Evolutionary conservation across 2,797 vertebrate genomes (phyloP), one percentile per base, ranked within the genome.

Genomic region (Lindbergichthys nudifrons): DNA sequence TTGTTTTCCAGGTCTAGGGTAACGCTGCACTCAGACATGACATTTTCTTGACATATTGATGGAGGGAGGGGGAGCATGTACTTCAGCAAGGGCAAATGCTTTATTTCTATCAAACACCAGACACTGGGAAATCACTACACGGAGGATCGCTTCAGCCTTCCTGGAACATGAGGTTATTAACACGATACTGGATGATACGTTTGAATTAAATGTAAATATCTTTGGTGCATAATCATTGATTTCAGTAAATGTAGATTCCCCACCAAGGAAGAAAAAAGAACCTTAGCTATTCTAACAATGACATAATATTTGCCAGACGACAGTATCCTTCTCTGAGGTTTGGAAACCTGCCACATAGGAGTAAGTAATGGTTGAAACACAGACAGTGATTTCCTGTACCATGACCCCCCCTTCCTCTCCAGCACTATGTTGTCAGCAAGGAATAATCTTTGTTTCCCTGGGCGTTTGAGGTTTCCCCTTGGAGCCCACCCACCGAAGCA

Each of bases 1-100:
- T 90, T 92, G 86, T 92, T 93, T 90, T 92, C 82, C 80, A 60
- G 77, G 79, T 83, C 75, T 90, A 86, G 81, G 78, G 83, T 90
- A 90, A 89, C 88, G 83, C 81, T 63, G 73, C 83, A 83, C 88
- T 74, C 85, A 87, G 89, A 92, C 87, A 85, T 91, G 89, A 92
- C 91, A 93, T 93, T 93, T 91, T 92, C 91, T 77, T 93, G 92
- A 93, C 91, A 86, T 92, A 94, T 94, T 72, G 94, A 94, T 94
- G 84, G 48, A 11, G 54, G 45, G 77, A 86, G 90, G 84, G 87
- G 83, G 81, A 88, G 67, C 43, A 13, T 65, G 42, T 39, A 68
- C 75, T 77, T 71, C 51, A 70, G 72, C 82, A 83, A 91, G 89
- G 89, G 82, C 87, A 89, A 71, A 80, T n/a, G 46, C 81, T 88